phyloP scores from a whole-genome alignment of 1,140 invertebrate species.

The Nebria ingens region DNA sequence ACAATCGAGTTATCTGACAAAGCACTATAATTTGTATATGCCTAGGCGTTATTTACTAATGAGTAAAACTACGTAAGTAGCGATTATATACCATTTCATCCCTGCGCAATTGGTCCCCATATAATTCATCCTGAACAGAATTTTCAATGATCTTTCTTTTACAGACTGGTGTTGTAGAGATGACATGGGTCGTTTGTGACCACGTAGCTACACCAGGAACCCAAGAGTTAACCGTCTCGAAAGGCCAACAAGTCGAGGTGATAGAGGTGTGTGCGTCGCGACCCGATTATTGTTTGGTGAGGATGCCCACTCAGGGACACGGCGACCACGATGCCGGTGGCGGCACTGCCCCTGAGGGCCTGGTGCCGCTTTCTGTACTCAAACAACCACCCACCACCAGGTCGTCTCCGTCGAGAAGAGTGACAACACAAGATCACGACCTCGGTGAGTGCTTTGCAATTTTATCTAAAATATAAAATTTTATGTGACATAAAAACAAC shows the following conservation, averaged over 20 bases:
- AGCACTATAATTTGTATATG: neutral
- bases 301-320: conserved; percentile 43
- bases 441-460: conserved; percentile 35
- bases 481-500: too few species aligned
- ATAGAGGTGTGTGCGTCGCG: conserved; percentile 53
- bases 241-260: conserved; percentile 88
- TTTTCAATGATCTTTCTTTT: conserved; percentile 26
- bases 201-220: conserved; percentile 56
- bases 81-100: too few species aligned
- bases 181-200: conserved; percentile 80
- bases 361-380: conserved; percentile 71
- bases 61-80: neutral
- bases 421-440: conserved; percentile 31
- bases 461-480: too few species aligned
- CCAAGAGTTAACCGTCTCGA: conserved; percentile 65
- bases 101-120: too few species aligned
- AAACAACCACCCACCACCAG: conserved; percentile 61
- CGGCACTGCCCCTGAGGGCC: conserved; percentile 59
- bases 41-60: neutral
- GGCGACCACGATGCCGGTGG: conserved; percentile 36
- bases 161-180: conserved; percentile 59
- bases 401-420: conserved; percentile 49
- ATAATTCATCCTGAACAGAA: too few species aligned
- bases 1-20: neutral
- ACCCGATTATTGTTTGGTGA: conserved; percentile 54